A percentile compares a stretch with the other conserved stretches of the same genome.
Evolutionary conservation across 2,797 vertebrate species (phyloP).

Genomic region (Mormyrus proboscirostris): DNA sequence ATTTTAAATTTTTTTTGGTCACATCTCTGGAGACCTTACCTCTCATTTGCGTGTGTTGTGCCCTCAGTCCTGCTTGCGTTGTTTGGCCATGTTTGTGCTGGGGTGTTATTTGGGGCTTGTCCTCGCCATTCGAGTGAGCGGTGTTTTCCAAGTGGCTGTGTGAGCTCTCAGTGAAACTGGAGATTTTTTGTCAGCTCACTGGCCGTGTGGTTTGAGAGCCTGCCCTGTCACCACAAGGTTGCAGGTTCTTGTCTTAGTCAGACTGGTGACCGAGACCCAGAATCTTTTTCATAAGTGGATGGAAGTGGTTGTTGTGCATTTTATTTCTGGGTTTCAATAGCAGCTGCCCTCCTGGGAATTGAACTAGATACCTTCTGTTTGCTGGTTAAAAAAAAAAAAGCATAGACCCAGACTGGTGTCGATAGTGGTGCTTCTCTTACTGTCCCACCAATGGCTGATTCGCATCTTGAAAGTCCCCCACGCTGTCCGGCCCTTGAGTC

Average conservation of each 20-base stretch:
- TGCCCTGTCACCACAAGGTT: neutral
- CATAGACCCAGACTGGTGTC: neutral
- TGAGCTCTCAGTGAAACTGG: neutral
- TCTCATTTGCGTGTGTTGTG: neutral
- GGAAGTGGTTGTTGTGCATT: neutral
- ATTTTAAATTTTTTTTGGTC: neutral
- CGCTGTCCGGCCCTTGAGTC: neutral
- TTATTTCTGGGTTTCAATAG: neutral
- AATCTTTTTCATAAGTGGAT: neutral
- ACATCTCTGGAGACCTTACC: neutral
- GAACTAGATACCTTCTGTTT: slow-evolving; percentile 5
- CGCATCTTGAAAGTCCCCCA: neutral
- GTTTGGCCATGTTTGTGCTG: neutral
- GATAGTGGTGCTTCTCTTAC: neutral
- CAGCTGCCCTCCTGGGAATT: neutral
- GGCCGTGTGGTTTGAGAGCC: neutral
- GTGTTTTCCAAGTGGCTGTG: neutral
- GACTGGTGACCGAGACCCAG: neutral
- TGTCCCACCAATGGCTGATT: neutral
- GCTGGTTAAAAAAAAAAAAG: neutral
- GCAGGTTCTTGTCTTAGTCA: neutral
- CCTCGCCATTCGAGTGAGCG: neutral
- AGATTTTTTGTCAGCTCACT: slow-evolving; percentile 3
- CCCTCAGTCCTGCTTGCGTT: neutral
- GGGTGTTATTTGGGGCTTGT: neutral